Evolutionary conservation across 2,888 invertebrate genomes (phyloP).

Genomic region (Harpalus rufipes): DNA sequence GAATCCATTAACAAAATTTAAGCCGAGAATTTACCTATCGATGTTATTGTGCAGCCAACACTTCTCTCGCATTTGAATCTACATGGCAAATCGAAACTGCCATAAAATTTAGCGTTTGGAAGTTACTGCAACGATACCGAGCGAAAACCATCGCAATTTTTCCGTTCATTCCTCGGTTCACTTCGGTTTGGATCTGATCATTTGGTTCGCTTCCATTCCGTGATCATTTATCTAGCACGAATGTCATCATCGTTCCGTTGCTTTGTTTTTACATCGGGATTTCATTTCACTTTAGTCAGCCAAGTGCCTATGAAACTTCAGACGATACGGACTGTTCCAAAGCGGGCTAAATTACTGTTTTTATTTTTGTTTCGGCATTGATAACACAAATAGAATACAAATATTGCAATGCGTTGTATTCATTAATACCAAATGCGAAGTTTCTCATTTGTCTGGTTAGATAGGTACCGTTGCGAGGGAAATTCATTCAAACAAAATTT

Average conservation of each 20-base stretch:
- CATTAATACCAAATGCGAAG: not conserved
- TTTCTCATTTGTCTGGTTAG: not conserved
- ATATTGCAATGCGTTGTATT: not conserved
- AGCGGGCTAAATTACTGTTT: conserved; percentile 6
- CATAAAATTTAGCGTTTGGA: conserved; percentile 64
- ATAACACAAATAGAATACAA: not conserved
- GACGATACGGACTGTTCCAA: conserved; percentile 8
- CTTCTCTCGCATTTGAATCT: conserved; percentile 61
- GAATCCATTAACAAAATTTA: conserved; percentile 38
- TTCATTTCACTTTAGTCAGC: conserved; percentile 62
- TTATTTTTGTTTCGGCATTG: conserved; percentile 10
- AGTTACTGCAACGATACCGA: conserved; percentile 61
- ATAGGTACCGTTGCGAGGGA: not conserved
- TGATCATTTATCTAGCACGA: conserved; percentile 62
- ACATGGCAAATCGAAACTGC: conserved; percentile 66
- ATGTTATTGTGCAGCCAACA: conserved; percentile 33
- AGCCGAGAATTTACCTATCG: conserved; percentile 33
- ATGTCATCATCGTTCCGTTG: conserved; percentile 64
- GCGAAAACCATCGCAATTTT: conserved; percentile 46
- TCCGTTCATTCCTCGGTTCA: conserved; percentile 31
- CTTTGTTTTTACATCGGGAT: conserved; percentile 59
- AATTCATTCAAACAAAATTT: not conserved
- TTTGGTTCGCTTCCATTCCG: conserved; percentile 30
- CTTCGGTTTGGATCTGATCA: conserved; percentile 27
- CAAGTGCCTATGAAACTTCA: conserved; percentile 47